Percentiles rank a stretch among this genome's conserved stretches.
Conservation (phyloP, 2,888 invertebrate species). For the Cylindroiulus punctatus region DNA sequence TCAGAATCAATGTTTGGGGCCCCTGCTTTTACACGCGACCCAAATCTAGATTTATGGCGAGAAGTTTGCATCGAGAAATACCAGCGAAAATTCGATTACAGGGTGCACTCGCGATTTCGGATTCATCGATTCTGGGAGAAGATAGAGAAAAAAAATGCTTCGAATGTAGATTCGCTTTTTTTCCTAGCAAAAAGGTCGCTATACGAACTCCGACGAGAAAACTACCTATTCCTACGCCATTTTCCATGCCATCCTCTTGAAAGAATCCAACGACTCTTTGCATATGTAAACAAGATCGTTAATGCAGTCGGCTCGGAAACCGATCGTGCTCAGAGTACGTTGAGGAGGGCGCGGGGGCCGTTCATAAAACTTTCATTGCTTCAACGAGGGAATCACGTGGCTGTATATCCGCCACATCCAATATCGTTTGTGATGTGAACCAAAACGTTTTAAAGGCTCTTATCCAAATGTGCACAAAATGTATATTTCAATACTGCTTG, state of each 20-base stretch:
- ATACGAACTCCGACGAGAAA: not conserved
- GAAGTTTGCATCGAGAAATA: constrained; percentile 7
- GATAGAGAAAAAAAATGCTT: not conserved
- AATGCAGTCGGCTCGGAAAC: constrained; percentile 20
- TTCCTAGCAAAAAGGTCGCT: not conserved
- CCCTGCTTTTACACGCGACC: not conserved
- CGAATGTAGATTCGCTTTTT: not conserved
- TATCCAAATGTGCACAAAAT: no score
- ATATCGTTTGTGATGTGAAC: no score
- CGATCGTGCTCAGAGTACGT: not conserved
- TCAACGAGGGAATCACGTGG: no score
- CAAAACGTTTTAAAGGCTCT: no score
- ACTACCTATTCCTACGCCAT: constrained; percentile 18
- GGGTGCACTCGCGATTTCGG: not conserved
- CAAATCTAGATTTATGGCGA: constrained; percentile 18
- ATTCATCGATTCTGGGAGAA: constrained; percentile 8
- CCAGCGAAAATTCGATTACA: not conserved
- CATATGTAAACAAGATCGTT: constrained; percentile 48
- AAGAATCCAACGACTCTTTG: constrained; percentile 44
- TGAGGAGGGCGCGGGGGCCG: not conserved
- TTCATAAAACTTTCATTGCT: not conserved
- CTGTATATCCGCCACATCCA: no score
- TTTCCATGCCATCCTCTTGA: not conserved
- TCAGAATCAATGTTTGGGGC: not conserved
- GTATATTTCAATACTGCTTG: no score